These are phyloP conservation scores for Euschistus heros DNA, from an alignment of 1,140 invertebrate species.

Conservation along the genomic window DNA sequence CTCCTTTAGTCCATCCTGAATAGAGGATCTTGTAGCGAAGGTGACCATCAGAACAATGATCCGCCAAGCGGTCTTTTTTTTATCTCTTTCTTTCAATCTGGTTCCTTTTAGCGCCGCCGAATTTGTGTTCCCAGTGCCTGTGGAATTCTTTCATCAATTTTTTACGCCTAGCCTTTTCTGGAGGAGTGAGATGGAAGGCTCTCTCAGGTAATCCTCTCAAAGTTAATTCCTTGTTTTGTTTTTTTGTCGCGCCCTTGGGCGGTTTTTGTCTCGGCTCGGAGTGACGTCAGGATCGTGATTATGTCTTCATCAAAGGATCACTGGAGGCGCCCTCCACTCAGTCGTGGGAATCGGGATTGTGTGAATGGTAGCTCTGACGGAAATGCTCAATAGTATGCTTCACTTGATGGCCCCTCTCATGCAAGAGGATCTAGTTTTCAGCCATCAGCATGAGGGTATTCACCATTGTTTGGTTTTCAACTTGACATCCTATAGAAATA, in stretches of 20 bases:
- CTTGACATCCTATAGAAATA: neutral
- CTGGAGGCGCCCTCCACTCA: neutral
- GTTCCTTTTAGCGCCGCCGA: slow-evolving; percentile 8
- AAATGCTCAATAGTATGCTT: neutral
- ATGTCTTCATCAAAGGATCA: slow-evolving; percentile 3
- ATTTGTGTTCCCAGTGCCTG: slow-evolving; percentile 1
- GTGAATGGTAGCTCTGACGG: neutral
- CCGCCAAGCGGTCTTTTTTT: neutral
- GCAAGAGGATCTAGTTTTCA: neutral
- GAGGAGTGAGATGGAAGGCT: neutral
- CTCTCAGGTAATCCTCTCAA: slow-evolving; percentile 2
- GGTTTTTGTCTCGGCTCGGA: neutral
- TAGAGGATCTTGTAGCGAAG: no score
- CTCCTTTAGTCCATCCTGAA: no score
- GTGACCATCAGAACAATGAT: no score
- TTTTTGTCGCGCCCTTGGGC: slow-evolving; percentile 5
- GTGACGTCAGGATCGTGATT: slow-evolving; percentile 10
- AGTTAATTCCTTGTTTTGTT: slow-evolving; percentile 16
- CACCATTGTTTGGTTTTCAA: neutral
- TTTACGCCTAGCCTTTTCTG: neutral
- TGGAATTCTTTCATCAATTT: slow-evolving; percentile 14
- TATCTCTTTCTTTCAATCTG: neutral
- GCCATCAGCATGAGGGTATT: neutral
- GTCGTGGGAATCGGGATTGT: neutral
- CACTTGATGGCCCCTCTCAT: neutral